Evolutionary conservation across 53 echinoderm and acorn worm species (phyloP).

Genomic region (Patiria pectinifera): DNA sequence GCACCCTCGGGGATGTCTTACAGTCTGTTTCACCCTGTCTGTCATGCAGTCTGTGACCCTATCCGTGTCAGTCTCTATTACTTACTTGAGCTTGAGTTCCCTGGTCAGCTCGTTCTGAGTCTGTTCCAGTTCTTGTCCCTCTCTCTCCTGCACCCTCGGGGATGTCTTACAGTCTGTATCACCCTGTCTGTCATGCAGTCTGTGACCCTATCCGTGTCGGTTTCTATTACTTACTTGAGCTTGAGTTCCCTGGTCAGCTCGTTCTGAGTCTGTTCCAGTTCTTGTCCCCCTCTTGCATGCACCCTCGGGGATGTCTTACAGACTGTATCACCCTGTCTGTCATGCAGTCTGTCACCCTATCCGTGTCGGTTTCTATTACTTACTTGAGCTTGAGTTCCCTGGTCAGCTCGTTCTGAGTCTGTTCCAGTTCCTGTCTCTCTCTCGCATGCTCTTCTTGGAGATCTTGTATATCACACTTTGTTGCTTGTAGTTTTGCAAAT

Average conservation of each 20-base stretch:
- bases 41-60: not conserved
- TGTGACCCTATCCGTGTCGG: not conserved
- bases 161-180: not conserved
- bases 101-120: constrained; percentile 87
- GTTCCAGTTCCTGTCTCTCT: constrained; percentile 93
- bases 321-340: not conserved
- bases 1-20: no score
- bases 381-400: constrained; percentile 95
- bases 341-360: not conserved
- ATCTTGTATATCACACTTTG: constrained; percentile 94
- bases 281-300: not conserved
- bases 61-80: not conserved
- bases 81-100: constrained; percentile 95
- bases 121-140: constrained; percentile 63
- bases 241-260: constrained; percentile 89
- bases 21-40: not conserved
- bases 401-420: constrained; percentile 92
- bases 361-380: constrained; percentile 24
- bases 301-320: not conserved
- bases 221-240: constrained; percentile 76
- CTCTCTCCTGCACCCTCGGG: no score
- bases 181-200: not conserved
- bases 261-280: constrained; percentile 88
- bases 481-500: constrained; percentile 92
- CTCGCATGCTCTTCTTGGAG: constrained; percentile 90